These are phyloP conservation scores for Hoplodrina blanda DNA, from an alignment of 2,888 invertebrate genomes.

Conservation along the genomic window DNA sequence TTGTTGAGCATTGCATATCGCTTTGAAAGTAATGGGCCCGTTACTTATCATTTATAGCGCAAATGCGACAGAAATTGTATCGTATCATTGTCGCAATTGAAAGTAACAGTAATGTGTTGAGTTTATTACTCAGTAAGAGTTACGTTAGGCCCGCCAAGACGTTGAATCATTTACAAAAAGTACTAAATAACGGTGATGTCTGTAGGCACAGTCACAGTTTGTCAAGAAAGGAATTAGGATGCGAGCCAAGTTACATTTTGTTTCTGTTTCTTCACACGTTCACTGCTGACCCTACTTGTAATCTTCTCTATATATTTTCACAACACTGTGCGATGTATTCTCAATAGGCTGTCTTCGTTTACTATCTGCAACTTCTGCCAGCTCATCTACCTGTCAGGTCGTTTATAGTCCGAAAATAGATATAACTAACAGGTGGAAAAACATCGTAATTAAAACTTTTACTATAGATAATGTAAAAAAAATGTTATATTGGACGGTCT, in stretches of 20 bases:
- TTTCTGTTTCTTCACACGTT: neutral
- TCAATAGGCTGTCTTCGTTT: neutral
- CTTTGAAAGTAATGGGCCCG: constrained; percentile 25
- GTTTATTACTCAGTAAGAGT: constrained; percentile 40
- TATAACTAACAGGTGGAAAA: too few relatives aligned
- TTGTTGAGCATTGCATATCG: constrained; percentile 18
- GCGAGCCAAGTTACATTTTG: neutral
- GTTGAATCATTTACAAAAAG: constrained; percentile 19
- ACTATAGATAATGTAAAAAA: too few relatives aligned
- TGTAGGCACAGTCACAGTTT: constrained; percentile 1
- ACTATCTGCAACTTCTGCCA: neutral
- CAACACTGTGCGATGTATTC: neutral
- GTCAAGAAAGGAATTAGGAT: neutral
- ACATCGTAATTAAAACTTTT: too few relatives aligned
- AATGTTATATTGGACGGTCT: too few relatives aligned
- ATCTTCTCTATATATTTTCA: neutral
- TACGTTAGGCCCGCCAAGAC: constrained; percentile 6
- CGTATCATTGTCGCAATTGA: constrained; percentile 30
- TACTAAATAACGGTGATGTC: neutral
- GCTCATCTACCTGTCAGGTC: too few relatives aligned
- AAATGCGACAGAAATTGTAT: constrained; percentile 26
- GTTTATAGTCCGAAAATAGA: too few relatives aligned
- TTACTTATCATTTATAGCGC: constrained; percentile 39
- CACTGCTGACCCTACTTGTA: too few relatives aligned
- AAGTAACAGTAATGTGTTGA: constrained; percentile 39